Evolutionary conservation across 2,888 invertebrate species (phyloP).

Genomic region (Melinaea menophilus): DNA sequence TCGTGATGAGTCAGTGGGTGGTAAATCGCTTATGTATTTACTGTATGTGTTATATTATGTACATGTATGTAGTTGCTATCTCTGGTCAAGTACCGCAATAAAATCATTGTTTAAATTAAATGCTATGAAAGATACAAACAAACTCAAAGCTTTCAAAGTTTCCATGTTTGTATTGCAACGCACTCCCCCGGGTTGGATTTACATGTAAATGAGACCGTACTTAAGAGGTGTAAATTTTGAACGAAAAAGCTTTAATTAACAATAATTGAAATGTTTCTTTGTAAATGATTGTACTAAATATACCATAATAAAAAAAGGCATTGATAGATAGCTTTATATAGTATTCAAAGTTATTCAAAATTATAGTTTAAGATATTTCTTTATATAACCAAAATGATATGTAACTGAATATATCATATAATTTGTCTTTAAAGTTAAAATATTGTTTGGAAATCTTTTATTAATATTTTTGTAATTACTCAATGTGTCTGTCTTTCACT

Average conservation of each 20-base stretch:
- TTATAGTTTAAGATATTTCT: too few species aligned
- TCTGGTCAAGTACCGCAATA: background rate
- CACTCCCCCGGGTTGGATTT: background rate
- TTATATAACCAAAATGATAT: too few species aligned
- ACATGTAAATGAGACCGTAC: constrained; percentile 2
- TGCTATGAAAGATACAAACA: background rate
- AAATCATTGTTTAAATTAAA: background rate
- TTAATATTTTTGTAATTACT: too few species aligned
- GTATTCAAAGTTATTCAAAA: too few species aligned
- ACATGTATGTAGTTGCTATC: background rate
- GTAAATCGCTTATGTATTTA: too few species aligned
- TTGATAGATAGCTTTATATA: too few species aligned
- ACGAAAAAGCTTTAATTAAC: constrained; percentile 2
- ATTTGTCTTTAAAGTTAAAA: too few species aligned
- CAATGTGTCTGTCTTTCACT: too few species aligned
- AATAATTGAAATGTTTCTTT: background rate
- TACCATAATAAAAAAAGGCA: too few species aligned
- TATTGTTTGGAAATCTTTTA: too few species aligned
- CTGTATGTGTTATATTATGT: background rate
- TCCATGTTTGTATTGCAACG: background rate
- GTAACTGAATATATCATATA: too few species aligned
- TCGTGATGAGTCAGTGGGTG: too few species aligned
- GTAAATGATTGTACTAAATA: background rate
- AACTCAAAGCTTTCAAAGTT: background rate
- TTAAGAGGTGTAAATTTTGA: constrained; percentile 1